A percentile compares a stretch with the other conserved stretches of the same genome.
Conservation (phyloP, 2,113 vertebrate genomes). For the Chaetodon trifascialis region DNA sequence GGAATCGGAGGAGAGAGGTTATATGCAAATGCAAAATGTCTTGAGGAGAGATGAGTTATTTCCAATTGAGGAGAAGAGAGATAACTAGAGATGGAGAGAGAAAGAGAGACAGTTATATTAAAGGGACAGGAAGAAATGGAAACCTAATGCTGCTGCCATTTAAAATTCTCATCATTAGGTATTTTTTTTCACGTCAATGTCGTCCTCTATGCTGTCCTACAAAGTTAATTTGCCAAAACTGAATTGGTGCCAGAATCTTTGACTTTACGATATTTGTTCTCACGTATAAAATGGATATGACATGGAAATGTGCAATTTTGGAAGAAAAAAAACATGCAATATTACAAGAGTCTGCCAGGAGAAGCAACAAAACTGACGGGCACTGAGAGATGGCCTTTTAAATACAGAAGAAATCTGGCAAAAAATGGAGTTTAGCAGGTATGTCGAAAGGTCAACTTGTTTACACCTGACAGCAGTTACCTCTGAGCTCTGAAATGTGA, state of each 20-base stretch:
- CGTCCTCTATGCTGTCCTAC: background rate
- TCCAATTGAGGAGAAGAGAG: conserved; percentile 8
- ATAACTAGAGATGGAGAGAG: background rate
- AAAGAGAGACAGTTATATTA: background rate
- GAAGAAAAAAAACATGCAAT: background rate
- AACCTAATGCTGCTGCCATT: background rate
- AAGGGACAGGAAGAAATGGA: background rate
- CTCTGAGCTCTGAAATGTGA: background rate
- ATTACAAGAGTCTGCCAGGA: too few relatives aligned
- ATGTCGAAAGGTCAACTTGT: conserved; percentile 9
- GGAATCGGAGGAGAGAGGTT: conserved; percentile 23
- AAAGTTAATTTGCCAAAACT: background rate
- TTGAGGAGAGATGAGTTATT: conserved; percentile 22
- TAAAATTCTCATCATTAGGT: background rate
- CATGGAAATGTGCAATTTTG: background rate
- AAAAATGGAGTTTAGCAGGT: too few relatives aligned
- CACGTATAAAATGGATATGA: background rate
- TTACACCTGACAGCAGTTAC: conserved; percentile 11
- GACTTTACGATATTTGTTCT: background rate
- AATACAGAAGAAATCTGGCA: too few relatives aligned
- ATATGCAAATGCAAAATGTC: conserved; percentile 44
- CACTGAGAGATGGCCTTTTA: too few relatives aligned
- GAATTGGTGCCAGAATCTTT: background rate
- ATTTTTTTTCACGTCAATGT: background rate
- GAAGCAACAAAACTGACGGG: too few relatives aligned